phyloP scores from a whole-genome alignment of 2,888 invertebrate species.

The Diaperis boleti region DNA sequence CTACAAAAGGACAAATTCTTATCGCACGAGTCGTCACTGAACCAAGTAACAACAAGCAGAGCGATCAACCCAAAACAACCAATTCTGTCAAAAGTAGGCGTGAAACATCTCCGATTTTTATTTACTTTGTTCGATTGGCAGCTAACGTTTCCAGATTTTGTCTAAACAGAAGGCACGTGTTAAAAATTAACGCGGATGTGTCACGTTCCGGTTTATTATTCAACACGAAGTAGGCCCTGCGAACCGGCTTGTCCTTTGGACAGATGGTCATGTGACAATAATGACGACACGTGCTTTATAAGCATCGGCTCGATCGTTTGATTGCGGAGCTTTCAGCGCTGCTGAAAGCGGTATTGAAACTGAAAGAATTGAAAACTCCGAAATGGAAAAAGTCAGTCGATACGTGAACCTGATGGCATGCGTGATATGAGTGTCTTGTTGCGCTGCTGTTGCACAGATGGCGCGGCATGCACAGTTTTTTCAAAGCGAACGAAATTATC shows the following conservation, averaged over 20 bases:
- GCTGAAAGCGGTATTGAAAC: too few relatives aligned
- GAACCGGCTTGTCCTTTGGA: conserved; percentile 50
- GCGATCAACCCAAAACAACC: conserved; percentile 34
- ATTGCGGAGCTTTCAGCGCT: conserved; percentile 17
- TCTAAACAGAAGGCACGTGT: conserved; percentile 58
- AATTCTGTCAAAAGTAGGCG: conserved; percentile 14
- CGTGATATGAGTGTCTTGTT: conserved; percentile 53
- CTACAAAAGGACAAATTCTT: too few relatives aligned
- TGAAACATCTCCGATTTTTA: conserved; percentile 22
- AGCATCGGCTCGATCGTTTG: not conserved
- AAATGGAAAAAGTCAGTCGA: conserved; percentile 39
- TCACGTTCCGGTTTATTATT: conserved; percentile 58
- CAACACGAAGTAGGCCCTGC: conserved; percentile 54
- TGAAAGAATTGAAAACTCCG: not conserved
- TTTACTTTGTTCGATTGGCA: conserved; percentile 19
- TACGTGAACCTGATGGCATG: conserved; percentile 41
- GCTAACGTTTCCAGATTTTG: conserved; percentile 42
- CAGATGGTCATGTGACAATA: conserved; percentile 27
- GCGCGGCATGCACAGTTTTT: conserved; percentile 50
- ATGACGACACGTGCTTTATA: conserved; percentile 35
- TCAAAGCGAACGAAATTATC: conserved; percentile 38
- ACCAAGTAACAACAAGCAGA: too few relatives aligned
- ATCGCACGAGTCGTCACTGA: too few relatives aligned
- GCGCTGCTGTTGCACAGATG: conserved; percentile 58
- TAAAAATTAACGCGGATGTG: conserved; percentile 60